Conservation (phyloP, 1,140 invertebrate species). For the Polyergus mexicanus region DNA sequence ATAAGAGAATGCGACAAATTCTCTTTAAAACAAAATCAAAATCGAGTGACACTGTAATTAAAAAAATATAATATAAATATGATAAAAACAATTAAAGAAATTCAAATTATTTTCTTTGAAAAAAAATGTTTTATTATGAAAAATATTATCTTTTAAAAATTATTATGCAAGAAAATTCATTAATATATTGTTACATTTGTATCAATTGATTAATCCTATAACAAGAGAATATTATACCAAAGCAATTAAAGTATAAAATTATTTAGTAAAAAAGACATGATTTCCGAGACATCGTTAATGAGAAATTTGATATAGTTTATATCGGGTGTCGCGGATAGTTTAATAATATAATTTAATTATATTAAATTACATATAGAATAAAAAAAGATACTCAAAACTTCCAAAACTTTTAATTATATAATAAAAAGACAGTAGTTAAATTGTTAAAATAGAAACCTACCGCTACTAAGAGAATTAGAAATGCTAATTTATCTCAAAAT, state of each 20-base stretch:
- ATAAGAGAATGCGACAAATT: not conserved
- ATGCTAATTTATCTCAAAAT: conserved; percentile 41
- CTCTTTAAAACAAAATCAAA: not conserved
- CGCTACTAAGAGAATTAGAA: not conserved
- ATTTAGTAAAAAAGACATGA: no score
- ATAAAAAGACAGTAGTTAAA: not conserved
- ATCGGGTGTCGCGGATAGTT: no score
- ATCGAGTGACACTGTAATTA: no score
- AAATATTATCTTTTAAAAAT: not conserved
- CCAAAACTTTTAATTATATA: not conserved
- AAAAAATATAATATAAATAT: not conserved
- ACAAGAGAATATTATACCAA: no score
- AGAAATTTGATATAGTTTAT: no score
- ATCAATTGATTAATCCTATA: no score
- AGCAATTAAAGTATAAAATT: no score
- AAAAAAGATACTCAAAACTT: not conserved
- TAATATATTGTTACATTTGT: not conserved
- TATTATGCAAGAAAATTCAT: not conserved
- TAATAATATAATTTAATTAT: conserved; percentile 8
- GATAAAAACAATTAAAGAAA: not conserved
- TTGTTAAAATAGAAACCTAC: no score
- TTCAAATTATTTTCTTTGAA: not conserved
- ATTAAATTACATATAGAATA: not conserved
- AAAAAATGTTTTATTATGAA: not conserved
- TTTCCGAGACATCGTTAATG: no score